Evolutionary conservation across 2,888 invertebrate genomes (phyloP).

Genomic region (Tenthredo amoena): DNA sequence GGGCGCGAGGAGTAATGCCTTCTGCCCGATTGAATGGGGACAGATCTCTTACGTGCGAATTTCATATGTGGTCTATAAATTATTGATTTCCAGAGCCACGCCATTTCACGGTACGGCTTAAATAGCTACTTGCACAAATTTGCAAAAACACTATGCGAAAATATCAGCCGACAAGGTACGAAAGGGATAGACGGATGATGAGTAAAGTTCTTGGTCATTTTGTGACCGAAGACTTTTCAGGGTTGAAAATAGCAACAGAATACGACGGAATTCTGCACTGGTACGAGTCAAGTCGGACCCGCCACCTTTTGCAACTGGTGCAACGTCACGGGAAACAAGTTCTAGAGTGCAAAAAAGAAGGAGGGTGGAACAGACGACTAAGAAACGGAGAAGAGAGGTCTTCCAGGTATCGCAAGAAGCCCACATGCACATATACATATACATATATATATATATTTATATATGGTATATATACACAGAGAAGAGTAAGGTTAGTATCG

Average conservation of each 20-base stretch:
- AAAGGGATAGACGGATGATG: neutral
- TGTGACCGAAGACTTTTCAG: neutral
- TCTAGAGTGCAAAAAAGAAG: neutral
- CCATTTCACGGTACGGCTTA: neutral
- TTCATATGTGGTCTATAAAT: constrained; percentile 1
- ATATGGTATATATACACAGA: too few species aligned
- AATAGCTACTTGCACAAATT: neutral
- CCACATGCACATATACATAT: neutral
- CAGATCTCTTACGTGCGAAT: neutral
- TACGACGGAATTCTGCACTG: neutral
- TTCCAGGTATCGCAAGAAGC: neutral
- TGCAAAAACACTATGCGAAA: neutral
- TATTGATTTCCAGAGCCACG: neutral
- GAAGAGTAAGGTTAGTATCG: neutral
- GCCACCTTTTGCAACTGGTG: neutral
- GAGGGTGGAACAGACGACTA: neutral
- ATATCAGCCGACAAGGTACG: neutral
- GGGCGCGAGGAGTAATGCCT: constrained; percentile 19
- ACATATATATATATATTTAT: too few species aligned
- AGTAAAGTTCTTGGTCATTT: neutral
- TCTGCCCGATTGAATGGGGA: constrained; percentile 27
- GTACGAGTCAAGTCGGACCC: neutral
- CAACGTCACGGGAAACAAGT: constrained; percentile 11
- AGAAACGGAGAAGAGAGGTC: neutral
- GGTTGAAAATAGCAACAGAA: neutral